These are phyloP conservation scores for Acanthococcus lagerstroemiae DNA, from an alignment of 2,888 invertebrate genomes.

Conservation along the genomic window DNA sequence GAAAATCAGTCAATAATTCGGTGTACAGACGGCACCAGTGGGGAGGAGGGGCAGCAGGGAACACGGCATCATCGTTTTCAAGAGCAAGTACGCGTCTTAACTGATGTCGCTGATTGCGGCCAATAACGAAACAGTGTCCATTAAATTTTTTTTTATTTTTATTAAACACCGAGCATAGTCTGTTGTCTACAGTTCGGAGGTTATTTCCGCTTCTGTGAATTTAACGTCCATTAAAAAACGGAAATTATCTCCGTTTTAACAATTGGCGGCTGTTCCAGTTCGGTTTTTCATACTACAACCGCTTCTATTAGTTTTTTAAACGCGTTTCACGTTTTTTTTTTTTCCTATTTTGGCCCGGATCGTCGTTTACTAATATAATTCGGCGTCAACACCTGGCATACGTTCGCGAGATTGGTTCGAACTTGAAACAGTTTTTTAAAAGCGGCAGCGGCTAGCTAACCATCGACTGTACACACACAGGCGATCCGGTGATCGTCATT, in stretches of 20 bases:
- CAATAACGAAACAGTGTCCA: constrained; percentile 27
- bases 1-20: too few relatives aligned
- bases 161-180: constrained; percentile 22
- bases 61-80: too few relatives aligned
- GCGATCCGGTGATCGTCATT: too few relatives aligned
- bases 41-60: too few relatives aligned
- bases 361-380: too few relatives aligned
- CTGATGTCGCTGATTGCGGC: not conserved
- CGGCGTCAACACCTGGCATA: not conserved
- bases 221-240: constrained; percentile 30
- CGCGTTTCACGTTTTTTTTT: too few relatives aligned
- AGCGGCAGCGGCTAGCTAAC: too few relatives aligned
- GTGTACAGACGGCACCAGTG: too few relatives aligned
- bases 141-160: constrained; percentile 22
- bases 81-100: constrained; percentile 7
- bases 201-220: constrained; percentile 30
- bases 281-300: constrained; percentile 9
- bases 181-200: constrained; percentile 29
- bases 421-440: too few relatives aligned
- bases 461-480: too few relatives aligned
- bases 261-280: constrained; percentile 25
- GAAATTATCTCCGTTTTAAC: constrained; percentile 28
- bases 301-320: constrained; percentile 13
- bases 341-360: too few relatives aligned
- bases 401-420: too few relatives aligned